These are phyloP conservation scores for Agonopterix subpropinquella DNA, from an alignment of 2,888 invertebrate genomes.

Conservation along the genomic window DNA sequence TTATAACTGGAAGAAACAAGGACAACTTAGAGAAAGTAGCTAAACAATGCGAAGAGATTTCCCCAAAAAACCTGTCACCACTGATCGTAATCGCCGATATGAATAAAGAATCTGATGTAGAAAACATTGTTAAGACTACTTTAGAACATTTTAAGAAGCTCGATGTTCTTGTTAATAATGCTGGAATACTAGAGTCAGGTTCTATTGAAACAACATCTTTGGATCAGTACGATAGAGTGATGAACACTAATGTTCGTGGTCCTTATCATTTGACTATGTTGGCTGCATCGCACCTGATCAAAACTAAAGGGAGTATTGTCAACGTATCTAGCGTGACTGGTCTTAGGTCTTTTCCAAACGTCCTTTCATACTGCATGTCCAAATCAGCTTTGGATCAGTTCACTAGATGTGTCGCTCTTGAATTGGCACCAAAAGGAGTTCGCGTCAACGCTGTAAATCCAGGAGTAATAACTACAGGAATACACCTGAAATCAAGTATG, in stretches of 20 bases:
- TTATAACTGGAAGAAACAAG: constrained; percentile 81
- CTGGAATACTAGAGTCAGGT: constrained; percentile 88
- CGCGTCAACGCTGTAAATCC: constrained; percentile 95
- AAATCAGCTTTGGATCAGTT: constrained; percentile 96
- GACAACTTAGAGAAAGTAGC: constrained; percentile 80
- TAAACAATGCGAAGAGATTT: constrained; percentile 65
- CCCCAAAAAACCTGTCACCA: constrained; percentile 56
- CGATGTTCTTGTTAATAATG: constrained; percentile 90
- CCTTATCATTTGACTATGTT: constrained; percentile 87
- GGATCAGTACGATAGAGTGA: constrained; percentile 89
- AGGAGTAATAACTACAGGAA: constrained; percentile 91
- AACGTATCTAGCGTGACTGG: constrained; percentile 97
- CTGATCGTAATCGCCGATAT: constrained; percentile 78
- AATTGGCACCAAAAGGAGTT: constrained; percentile 84
- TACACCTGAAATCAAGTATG: constrained; percentile 87
- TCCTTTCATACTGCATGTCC: constrained; percentile 94
- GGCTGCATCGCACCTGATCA: constrained; percentile 87
- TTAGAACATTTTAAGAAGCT: constrained; percentile 80
- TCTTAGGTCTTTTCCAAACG: constrained; percentile 88
- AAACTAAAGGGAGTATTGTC: constrained; percentile 89
- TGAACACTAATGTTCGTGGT: constrained; percentile 90
- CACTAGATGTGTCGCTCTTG: constrained; percentile 92
- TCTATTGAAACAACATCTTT: constrained; percentile 87
- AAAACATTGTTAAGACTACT: constrained; percentile 79
- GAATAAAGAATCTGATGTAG: constrained; percentile 80